Base-by-base conservation (phyloP, 2,113 vertebrate species). In the Arothron firmamentum region DNA sequence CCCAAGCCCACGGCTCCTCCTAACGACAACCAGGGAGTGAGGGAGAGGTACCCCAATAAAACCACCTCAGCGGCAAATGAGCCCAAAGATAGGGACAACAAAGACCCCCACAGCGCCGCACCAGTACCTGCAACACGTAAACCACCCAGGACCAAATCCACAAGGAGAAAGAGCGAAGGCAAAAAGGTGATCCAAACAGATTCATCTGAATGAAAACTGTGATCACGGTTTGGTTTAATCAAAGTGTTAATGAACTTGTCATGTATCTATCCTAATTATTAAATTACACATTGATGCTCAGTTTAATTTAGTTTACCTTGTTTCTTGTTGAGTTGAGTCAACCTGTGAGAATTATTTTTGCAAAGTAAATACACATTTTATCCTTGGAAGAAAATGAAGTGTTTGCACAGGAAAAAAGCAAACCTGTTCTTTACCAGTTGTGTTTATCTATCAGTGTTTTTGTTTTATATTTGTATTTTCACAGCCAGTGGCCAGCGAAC, bases 401-500 rank as follows among this genome's bases (percentile, higher is more conserved):
- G 28, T 31, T 6, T 31, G 8, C 1, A 5, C 28, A 31, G 28
- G 28, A 31, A 31, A 31, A 45, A 45, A 17, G 43, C 43, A 46
- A 15, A 17, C 45, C 45, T 4, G 45, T n/a, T 15, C 16, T 13
- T n/a, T 6, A 46, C 12, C 15, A 17, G 14, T 17, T 17, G 14
- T 46, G 6, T 46, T 46, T 46, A 28, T 28, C 25, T 5, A 28
- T 28, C 25, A 49, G 15, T n/a, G 19, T 49, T 18, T 18, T 19
- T 49, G n/a, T 49, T 17, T 49, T 19, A 18, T 50, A 9, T n/a
- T 50, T 20, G 18, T 50, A 16, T 75, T 14, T 28, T 2, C 31
- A 0, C 63, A 92, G 86, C 88, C 92, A 73, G 70, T 95, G 50
- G 95, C 78, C 38, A 96, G 94, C 14, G 92, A 94, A 62, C 94